Conservation (phyloP, 1,140 invertebrate species). For the Dreissena rostriformis region DNA sequence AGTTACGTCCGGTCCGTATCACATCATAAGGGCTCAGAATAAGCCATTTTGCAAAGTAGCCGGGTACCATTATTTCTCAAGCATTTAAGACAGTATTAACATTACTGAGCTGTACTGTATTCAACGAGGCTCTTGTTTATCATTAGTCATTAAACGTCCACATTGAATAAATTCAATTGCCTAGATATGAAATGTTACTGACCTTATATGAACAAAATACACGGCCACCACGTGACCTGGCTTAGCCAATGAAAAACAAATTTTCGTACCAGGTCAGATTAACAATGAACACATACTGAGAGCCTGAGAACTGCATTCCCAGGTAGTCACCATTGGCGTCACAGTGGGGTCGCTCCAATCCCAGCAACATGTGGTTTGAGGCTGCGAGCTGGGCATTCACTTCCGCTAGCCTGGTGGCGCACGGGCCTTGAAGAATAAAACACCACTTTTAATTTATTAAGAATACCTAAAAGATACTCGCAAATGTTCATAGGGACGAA, state of each 20-base stretch:
- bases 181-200: too few relatives aligned
- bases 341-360: conserved; percentile 40
- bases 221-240: not conserved
- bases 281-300: not conserved
- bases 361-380: not conserved
- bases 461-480: too few relatives aligned
- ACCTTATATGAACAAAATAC: not conserved
- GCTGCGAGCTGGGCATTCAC: conserved; percentile 9
- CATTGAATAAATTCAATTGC: too few relatives aligned
- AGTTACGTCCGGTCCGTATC: too few relatives aligned
- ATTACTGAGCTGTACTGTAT: too few relatives aligned
- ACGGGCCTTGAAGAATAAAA: conserved; percentile 50
- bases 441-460: not conserved
- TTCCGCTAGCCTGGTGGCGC: not conserved
- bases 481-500: too few relatives aligned
- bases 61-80: too few relatives aligned
- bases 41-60: too few relatives aligned
- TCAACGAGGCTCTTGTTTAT: too few relatives aligned
- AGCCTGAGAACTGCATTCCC: conserved; percentile 40
- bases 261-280: not conserved
- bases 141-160: too few relatives aligned
- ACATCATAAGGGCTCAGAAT: too few relatives aligned
- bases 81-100: too few relatives aligned
- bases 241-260: not conserved
- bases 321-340: conserved; percentile 26